Percentiles rank a stretch among this genome's conserved stretches.
phyloP scores from a whole-genome alignment of 2,888 invertebrate genomes.

The Tetragnatha montana region DNA sequence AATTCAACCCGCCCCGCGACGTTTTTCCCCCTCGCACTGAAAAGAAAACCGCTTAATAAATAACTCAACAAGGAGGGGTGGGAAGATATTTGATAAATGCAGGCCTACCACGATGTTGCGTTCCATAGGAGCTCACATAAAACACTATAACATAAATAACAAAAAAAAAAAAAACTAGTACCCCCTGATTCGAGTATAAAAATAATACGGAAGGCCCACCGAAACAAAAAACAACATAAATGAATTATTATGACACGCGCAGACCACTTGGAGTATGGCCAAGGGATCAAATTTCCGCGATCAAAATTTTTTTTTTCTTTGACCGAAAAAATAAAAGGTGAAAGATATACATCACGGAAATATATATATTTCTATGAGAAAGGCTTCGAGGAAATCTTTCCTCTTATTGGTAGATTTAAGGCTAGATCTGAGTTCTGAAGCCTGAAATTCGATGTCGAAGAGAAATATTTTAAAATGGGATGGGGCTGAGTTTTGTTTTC shows the following conservation, averaged over 20 bases:
- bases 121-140: slow-evolving; percentile 7
- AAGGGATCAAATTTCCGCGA: slow-evolving; percentile 20
- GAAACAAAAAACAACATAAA: not conserved
- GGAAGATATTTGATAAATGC: not conserved
- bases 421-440: not conserved
- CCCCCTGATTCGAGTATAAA: not conserved
- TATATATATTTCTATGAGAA: not conserved
- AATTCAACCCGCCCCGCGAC: not conserved
- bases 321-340: not conserved
- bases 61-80: not conserved
- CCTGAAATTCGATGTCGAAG: slow-evolving; percentile 36
- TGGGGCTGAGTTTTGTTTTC: not conserved
- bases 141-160: slow-evolving; percentile 30
- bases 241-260: slow-evolving; percentile 25
- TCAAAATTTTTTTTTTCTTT: slow-evolving; percentile 5
- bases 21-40: not conserved
- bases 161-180: not conserved
- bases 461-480: slow-evolving; percentile 23
- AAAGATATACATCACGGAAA: slow-evolving; percentile 4
- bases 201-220: not conserved
- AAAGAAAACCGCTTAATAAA: slow-evolving; percentile 15
- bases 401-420: slow-evolving; percentile 18
- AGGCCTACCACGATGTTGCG: slow-evolving; percentile 5
- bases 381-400: slow-evolving; percentile 10
- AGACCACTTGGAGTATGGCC: slow-evolving; percentile 6